Base-by-base conservation (phyloP, 1,140 invertebrate genomes). In the Trichomalopsis sarcophagae region DNA sequence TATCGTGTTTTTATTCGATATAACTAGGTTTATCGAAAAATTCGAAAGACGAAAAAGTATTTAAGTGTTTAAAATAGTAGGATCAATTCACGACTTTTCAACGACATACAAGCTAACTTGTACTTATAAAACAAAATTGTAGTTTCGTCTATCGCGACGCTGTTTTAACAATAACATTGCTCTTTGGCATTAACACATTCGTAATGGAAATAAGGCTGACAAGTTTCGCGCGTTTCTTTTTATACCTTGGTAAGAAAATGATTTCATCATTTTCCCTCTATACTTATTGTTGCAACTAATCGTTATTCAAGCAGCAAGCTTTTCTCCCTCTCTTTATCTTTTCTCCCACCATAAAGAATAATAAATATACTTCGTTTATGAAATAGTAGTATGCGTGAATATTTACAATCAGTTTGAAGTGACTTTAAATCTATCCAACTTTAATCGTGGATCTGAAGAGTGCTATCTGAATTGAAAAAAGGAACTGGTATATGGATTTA, bases 401-500 rank as follows among this genome's bases (percentile, higher is more conserved):
- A 89, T 89, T 79, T 89, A 89, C 87, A 89, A 82, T 81, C 76
- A 87, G 36, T 80, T 87, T 69, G 44, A 83, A 85, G 23, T 77
- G 21, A 69, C 2, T 62, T 84, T 77, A 50, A 81, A 69, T 76
- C 73, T 85, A 84, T 36, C 33, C 9, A 84, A 69, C 75, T 69
- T 47, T 84, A n/a, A 21, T 21, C 47, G 33, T 84, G 55, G 62
- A 82, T 79, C 5, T 62, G 55, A 62, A 84, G 14, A 68, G 50
- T 85, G 81, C 30, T 87, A 69, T 40, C 50, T 87, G 81, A 82
- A 21, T 66, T 82, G 73, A 47, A 75, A 81, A 82, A 82, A 91
- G 86, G 88, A 89, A 88, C 87, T 89, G 81, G 87, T 83, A 85
- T 82, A 89, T 89, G 87, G 84, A 87, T 87, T 88, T 88, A 89